These are phyloP conservation scores for Habropoda laboriosa DNA, from an alignment of 1,140 invertebrate species.

Conservation along the genomic window DNA sequence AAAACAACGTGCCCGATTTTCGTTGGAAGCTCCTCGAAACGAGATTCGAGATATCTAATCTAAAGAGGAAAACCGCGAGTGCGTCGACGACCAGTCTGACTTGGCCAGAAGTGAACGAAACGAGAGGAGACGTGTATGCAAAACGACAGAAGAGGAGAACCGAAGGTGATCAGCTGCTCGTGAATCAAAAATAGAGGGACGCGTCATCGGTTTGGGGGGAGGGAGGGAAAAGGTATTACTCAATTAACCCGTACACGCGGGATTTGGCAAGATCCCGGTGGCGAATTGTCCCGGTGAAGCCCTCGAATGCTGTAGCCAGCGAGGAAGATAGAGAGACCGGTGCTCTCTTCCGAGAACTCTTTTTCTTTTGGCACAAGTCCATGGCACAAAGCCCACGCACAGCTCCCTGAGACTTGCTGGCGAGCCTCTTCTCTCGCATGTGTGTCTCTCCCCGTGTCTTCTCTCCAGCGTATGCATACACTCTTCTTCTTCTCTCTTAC, in stretches of 20 bases:
- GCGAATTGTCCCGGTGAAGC: conserved; percentile 21
- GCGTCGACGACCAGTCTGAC: too few species aligned
- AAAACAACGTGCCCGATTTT: too few species aligned
- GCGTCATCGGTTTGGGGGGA: too few species aligned
- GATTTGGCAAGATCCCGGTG: conserved; percentile 53
- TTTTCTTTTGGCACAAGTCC: conserved; percentile 57
- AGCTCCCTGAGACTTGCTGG: conserved; percentile 53
- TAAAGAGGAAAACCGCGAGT: too few species aligned
- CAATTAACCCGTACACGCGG: conserved; percentile 55
- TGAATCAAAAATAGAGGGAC: conserved; percentile 42
- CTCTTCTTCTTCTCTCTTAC: not conserved
- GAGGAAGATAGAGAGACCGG: not conserved
- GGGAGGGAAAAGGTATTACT: conserved; percentile 52
- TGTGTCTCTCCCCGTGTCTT: not conserved
- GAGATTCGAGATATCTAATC: too few species aligned
- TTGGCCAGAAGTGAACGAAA: too few species aligned
- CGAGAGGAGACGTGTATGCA: too few species aligned
- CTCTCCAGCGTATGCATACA: too few species aligned
- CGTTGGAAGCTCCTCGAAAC: too few species aligned
- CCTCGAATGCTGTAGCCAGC: conserved; percentile 44
- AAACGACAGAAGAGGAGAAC: not conserved
- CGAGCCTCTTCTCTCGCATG: conserved; percentile 25
- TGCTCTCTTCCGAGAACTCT: conserved; percentile 50
- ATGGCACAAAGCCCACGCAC: conserved; percentile 51
- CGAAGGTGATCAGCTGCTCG: conserved; percentile 20